phyloP scores from a whole-genome alignment of 64 coral and sea anemone genomes.

The Astreopora myriophthalma region DNA sequence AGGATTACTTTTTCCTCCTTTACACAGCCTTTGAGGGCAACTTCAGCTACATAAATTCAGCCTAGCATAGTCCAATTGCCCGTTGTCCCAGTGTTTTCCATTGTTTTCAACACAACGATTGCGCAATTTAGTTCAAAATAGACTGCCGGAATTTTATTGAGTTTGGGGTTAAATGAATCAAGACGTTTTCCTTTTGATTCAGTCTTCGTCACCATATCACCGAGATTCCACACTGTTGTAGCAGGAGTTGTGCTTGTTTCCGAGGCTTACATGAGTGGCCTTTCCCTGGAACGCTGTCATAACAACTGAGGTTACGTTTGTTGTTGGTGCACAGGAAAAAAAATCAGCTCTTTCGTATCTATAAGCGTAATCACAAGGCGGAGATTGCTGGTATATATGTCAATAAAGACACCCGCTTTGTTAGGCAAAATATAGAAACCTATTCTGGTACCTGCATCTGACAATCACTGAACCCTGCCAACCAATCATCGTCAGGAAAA shows the following conservation, averaged over 20 bases:
- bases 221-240: background rate
- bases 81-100: background rate
- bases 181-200: background rate
- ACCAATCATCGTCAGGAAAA: background rate
- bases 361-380: slow-evolving; percentile 14
- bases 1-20: background rate
- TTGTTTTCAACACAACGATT: background rate
- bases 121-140: background rate
- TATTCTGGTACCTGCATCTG: background rate
- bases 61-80: background rate
- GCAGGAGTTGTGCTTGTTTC: background rate
- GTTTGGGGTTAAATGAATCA: background rate
- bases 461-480: background rate
- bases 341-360: slow-evolving; percentile 14
- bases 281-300: background rate
- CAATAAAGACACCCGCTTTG: background rate
- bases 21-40: background rate
- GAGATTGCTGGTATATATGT: background rate
- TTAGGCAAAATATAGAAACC: background rate
- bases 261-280: background rate
- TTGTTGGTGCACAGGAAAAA: background rate
- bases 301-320: slow-evolving; percentile 3
- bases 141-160: background rate
- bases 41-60: background rate
- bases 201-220: background rate